Evolutionary conservation across 2,113 vertebrate species (phyloP), one percentile per base, ranked within the genome.

Genomic region (Epinephelus fuscoguttatus): DNA sequence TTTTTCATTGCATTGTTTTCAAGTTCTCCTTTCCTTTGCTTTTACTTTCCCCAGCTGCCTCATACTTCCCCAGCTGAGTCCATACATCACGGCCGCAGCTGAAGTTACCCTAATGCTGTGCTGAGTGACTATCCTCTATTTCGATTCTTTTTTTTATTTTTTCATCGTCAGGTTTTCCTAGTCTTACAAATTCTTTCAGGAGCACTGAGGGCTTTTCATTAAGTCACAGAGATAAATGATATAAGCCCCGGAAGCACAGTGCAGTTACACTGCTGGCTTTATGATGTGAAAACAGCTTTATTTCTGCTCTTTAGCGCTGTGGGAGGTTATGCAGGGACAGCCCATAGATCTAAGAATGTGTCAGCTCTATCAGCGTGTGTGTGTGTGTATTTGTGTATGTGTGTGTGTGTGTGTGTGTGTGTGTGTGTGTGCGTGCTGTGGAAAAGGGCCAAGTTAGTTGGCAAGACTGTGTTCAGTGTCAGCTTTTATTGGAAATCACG

Each of bases 401-500:
- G 70, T 68, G 59, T 60, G 50, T 56, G 7, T 55, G 64, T 5
- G 63, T 78, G 57, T 45, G 70, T 55, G 64, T 5, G 63, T 78
- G 57, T 45, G 70, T 68, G 59, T 60, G 50, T 56, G 7, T 55
- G 64, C 4, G 63, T 55, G 37, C 57, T 52, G 66, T 86, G 87
- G 89, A 79, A 78, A 80, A 70, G 7, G 45, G 84, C 88, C 86
- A 90, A 89, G 59, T 84, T 80, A 80, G 71, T 90, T 92, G 90
- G 90, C 87, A 90, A 78, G 69, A 81, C 27, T 75, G 75, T 85
- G 80, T 81, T 88, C 25, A 61, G 78, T 88, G 87, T 91, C 87
- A 87, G 89, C 91, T 84, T 90, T 91, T 93, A 89, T 90, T 92
- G 84, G 82, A 89, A 90, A 88, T 85, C 82, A 88, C n/a, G 6